phyloP scores from a whole-genome alignment of 1,140 invertebrate species.

The Sminthurinus signatus region DNA sequence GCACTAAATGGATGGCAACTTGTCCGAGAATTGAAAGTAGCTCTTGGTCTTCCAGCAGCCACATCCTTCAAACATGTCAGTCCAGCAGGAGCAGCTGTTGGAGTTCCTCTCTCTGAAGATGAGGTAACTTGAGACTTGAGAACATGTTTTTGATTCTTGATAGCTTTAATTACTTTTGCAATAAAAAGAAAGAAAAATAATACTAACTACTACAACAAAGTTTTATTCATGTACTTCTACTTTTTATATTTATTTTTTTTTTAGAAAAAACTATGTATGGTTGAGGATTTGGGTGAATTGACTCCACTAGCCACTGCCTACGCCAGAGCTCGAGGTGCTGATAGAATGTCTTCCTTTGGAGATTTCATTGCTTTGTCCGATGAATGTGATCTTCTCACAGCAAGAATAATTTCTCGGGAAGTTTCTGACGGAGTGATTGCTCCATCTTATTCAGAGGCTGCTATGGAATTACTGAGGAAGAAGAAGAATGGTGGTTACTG shows the following conservation, averaged over 20 bases:
- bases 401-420: constrained; percentile 58
- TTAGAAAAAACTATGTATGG: constrained; percentile 86
- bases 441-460: constrained; percentile 76
- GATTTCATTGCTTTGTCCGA: constrained; percentile 96
- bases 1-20: constrained; percentile 96
- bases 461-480: constrained; percentile 81
- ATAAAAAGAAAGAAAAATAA: too few relatives aligned
- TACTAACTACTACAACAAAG: neutral
- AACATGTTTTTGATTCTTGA: constrained; percentile 17
- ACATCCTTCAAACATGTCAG: constrained; percentile 98
- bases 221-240: neutral
- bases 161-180: too few relatives aligned
- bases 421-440: constrained; percentile 97
- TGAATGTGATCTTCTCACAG: constrained; percentile 79
- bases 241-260: constrained; percentile 28
- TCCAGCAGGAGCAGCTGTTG: constrained; percentile 90
- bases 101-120: constrained; percentile 61
- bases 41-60: constrained; percentile 78
- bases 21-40: constrained; percentile 76
- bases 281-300: constrained; percentile 72
- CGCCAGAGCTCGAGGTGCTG: constrained; percentile 90
- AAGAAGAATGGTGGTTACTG: constrained; percentile 95
- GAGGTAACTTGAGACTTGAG: too few relatives aligned
- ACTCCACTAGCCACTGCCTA: constrained; percentile 90
- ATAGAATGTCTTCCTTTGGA: constrained; percentile 98